Base-by-base conservation (phyloP, 2,888 invertebrate genomes). In the Noctua janthe region DNA sequence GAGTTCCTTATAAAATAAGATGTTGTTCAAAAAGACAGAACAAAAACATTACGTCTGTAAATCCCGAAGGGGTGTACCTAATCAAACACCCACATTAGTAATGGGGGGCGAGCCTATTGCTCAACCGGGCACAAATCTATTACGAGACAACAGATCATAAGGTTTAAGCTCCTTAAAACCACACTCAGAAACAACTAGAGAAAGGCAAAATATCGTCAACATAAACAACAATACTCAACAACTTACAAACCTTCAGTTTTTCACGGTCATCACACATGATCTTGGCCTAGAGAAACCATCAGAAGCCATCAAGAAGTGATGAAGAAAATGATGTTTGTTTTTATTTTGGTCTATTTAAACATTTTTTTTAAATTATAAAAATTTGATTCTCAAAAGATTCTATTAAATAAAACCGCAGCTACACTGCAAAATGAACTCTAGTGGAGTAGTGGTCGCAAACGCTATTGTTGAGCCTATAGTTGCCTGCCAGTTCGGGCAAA, bases 121-220 rank as follows among this genome's bases (percentile, higher is more conserved):
- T 47, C 8, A 47, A 47, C 47, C 47, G 47, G 47, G 10, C 10
- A 47, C 47, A 47, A 47, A 8, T 47, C 1, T 15, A n/a, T 20
- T 56, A 49, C 29, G 20, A 66, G 29, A 7, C 29, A 47, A 66
- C 62, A 56, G 76, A 39, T 39, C 49, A 56, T 77, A 71, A 77
- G 49, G 23, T 35, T 54, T 35, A 23, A 56, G n/a, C 7, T 47
- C 6, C 29, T 69, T 43, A 78, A 74, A 82, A 82, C 43, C 17
- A 29, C 82, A 78, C 47, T 66, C 20, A 56, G 5, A 56, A 74
- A 71, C 51, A 54, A 76, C 29, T 69, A n/a, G 80, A 76, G 56
- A 74, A 47, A 66, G 66, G 29, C 29, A 74, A 78, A 76, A 76
- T 62, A 77, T 83, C 70, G 13, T 76, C 62, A 76, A 78, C 51